Percentiles rank a stretch among this genome's conserved stretches.
Evolutionary conservation across 2,888 invertebrate species (phyloP).

Genomic region (Silvanus unidentatus): DNA sequence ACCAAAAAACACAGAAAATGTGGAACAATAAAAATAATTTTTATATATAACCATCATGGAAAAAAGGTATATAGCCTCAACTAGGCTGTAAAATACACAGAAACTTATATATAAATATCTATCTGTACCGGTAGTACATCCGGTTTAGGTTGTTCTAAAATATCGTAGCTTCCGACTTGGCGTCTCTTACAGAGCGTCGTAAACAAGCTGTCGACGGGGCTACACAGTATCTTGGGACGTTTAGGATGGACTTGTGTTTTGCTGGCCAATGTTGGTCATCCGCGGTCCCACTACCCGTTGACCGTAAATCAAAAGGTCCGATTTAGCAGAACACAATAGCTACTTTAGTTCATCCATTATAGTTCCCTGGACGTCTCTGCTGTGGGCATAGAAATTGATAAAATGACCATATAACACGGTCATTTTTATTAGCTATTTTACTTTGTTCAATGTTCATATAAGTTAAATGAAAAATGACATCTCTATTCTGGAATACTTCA

Average conservation of each 20-base stretch:
- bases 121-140: slow-evolving; percentile 2
- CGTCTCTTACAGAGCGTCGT: slow-evolving; percentile 29
- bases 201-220: slow-evolving; percentile 35
- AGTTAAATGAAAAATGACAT: no score
- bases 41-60: no score
- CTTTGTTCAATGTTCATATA: background rate
- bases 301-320: slow-evolving; percentile 35
- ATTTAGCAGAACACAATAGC: slow-evolving; percentile 35
- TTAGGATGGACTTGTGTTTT: slow-evolving; percentile 12
- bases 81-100: no score
- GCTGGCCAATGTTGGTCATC: slow-evolving; percentile 19
- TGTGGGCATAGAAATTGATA: slow-evolving; percentile 22
- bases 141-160: slow-evolving; percentile 4
- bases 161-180: slow-evolving; percentile 31
- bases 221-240: slow-evolving; percentile 18
- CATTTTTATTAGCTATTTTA: slow-evolving; percentile 16
- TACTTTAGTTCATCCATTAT: slow-evolving; percentile 33
- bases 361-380: slow-evolving; percentile 25
- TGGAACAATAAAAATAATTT: no score
- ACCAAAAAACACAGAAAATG: no score
- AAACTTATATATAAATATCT: no score
- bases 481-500: no score
- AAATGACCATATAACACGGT: slow-evolving; percentile 16
- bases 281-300: slow-evolving; percentile 24
- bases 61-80: no score